A percentile compares a stretch with the other conserved stretches of the same genome.
These are phyloP conservation scores for Chaunax sp. DNA, from an alignment of 2,797 vertebrate species.

Conservation along the genomic window DNA sequence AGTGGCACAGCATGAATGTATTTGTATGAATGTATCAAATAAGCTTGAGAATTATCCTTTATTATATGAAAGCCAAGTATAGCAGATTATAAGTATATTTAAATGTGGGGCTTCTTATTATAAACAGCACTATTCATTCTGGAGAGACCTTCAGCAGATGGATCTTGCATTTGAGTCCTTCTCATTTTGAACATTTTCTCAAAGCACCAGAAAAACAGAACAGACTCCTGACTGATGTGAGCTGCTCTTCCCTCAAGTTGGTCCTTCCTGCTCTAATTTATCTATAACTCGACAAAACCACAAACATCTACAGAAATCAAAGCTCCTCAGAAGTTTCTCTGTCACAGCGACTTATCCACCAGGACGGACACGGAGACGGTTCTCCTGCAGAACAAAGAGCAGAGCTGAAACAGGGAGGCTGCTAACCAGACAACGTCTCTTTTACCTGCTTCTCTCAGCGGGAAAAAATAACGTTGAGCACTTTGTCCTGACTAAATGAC, in stretches of 20 bases:
- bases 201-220: conserved; percentile 12
- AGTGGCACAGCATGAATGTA: too few species aligned
- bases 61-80: background rate
- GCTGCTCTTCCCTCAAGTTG: conserved; percentile 1
- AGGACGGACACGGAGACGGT: conserved; percentile 30
- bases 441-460: conserved; percentile 16
- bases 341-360: conserved; percentile 52
- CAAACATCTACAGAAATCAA: conserved; percentile 49
- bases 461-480: conserved; percentile 51
- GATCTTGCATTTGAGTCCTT: background rate
- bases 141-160: background rate
- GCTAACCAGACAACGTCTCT: too few species aligned
- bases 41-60: too few species aligned
- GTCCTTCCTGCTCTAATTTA: conserved; percentile 7
- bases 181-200: conserved; percentile 25
- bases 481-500: conserved; percentile 49
- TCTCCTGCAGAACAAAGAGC: conserved; percentile 51
- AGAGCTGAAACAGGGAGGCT: background rate
- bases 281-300: conserved; percentile 26
- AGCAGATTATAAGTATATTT: too few species aligned
- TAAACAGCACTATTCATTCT: background rate
- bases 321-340: conserved; percentile 51
- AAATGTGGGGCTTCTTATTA: background rate
- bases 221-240: background rate
- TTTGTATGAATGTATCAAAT: too few species aligned